A percentile compares a stretch with the other conserved stretches of the same genome.
Conservation (phyloP, 1,140 invertebrate genomes). For the Amphibalanus amphitrite region DNA sequence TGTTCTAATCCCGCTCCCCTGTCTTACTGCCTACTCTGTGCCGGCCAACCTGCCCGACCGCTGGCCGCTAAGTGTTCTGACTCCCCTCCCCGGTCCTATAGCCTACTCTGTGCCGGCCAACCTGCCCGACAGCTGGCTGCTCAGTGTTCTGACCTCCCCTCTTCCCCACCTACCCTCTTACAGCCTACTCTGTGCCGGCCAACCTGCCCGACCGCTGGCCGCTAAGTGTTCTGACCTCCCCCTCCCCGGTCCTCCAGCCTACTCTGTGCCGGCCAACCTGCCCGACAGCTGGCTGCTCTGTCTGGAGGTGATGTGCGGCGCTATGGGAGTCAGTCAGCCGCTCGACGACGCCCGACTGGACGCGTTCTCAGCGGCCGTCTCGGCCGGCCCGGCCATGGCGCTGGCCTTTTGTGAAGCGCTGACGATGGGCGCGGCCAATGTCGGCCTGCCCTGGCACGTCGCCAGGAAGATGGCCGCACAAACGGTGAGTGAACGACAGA, state of each 20-base stretch:
- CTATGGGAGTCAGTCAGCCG: neutral
- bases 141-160: neutral
- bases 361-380: neutral
- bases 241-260: neutral
- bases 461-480: neutral
- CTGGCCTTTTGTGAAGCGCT: neutral
- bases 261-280: neutral
- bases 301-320: slow-evolving; percentile 2
- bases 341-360: neutral
- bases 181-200: slow-evolving; percentile 3
- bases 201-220: neutral
- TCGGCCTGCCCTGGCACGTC: neutral
- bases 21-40: neutral
- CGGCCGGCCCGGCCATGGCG: neutral
- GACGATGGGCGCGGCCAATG: neutral
- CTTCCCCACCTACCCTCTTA: neutral
- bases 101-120: neutral
- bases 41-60: too few species aligned
- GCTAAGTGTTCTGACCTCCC: neutral
- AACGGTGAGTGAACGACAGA: neutral
- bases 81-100: too few species aligned
- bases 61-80: too few species aligned
- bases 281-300: neutral
- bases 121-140: neutral
- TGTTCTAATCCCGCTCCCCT: too few species aligned